These are phyloP conservation scores for Luehdorfia chinensis DNA, from an alignment of 1,140 invertebrate genomes.

Conservation along the genomic window DNA sequence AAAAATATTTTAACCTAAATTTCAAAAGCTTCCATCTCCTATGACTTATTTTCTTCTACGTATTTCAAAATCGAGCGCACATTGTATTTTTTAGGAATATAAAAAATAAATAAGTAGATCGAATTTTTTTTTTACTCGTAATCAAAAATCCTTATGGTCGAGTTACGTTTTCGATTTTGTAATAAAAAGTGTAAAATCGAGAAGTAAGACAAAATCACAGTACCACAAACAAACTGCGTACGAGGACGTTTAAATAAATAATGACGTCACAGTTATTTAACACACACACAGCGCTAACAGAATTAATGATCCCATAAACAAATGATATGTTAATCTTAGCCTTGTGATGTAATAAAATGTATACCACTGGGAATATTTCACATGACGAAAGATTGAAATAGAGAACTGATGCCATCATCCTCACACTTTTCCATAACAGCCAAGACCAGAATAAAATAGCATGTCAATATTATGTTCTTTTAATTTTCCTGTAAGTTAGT, in stretches of 20 bases:
- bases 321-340: conserved; percentile 16
- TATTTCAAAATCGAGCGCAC: conserved; percentile 26
- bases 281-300: conserved; percentile 21
- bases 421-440: no score
- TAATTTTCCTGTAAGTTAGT: no score
- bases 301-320: conserved; percentile 17
- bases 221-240: conserved; percentile 19
- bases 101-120: conserved; percentile 7
- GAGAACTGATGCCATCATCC: no score
- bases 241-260: conserved; percentile 25
- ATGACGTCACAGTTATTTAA: conserved; percentile 23
- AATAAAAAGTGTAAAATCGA: conserved; percentile 28
- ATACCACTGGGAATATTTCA: no score
- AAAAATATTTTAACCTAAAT: conserved; percentile 12
- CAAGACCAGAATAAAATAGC: no score
- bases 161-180: conserved; percentile 22
- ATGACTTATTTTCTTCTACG: conserved; percentile 26
- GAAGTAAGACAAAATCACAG: conserved; percentile 21
- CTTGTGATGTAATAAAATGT: neutral
- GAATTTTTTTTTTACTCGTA: conserved; percentile 9
- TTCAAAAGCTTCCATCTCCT: conserved; percentile 20
- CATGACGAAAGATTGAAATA: no score
- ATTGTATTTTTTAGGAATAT: conserved; percentile 11
- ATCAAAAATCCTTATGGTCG: conserved; percentile 7
- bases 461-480: no score